These are phyloP conservation scores for Ommatoiulus sabulosus DNA, from an alignment of 2,888 invertebrate species.

Conservation along the genomic window DNA sequence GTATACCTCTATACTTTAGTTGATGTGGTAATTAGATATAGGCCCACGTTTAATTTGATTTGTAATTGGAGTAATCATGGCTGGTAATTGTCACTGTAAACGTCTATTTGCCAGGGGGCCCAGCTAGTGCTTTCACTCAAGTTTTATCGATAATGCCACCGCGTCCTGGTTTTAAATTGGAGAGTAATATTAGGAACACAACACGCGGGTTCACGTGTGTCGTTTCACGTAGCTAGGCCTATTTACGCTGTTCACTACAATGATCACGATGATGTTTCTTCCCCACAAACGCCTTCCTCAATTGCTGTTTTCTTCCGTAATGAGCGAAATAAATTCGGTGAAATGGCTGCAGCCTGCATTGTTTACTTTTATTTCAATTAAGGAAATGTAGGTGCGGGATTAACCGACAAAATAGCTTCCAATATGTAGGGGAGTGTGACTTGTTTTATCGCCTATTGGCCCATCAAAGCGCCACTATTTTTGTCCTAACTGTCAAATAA, in stretches of 20 bases:
- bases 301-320: constrained; percentile 20
- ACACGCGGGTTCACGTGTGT: not conserved
- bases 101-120: not conserved
- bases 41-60: constrained; percentile 27
- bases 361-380: constrained; percentile 43
- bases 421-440: not conserved
- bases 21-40: constrained; percentile 4
- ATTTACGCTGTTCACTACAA: not conserved
- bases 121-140: constrained; percentile 11
- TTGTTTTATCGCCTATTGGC: too few species aligned
- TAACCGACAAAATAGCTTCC: constrained; percentile 7
- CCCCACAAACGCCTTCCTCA: not conserved
- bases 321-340: constrained; percentile 30
- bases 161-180: constrained; percentile 35
- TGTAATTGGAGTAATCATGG: constrained; percentile 40
- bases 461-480: not conserved
- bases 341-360: constrained; percentile 13
- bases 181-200: not conserved
- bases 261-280: constrained; percentile 13
- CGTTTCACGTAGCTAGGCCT: not conserved
- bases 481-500: not conserved
- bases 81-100: constrained; percentile 35
- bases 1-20: not conserved
- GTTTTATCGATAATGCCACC: constrained; percentile 15
- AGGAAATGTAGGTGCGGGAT: not conserved